Conservation (phyloP, 2,797 vertebrate genomes). For the Betta splendens region DNA sequence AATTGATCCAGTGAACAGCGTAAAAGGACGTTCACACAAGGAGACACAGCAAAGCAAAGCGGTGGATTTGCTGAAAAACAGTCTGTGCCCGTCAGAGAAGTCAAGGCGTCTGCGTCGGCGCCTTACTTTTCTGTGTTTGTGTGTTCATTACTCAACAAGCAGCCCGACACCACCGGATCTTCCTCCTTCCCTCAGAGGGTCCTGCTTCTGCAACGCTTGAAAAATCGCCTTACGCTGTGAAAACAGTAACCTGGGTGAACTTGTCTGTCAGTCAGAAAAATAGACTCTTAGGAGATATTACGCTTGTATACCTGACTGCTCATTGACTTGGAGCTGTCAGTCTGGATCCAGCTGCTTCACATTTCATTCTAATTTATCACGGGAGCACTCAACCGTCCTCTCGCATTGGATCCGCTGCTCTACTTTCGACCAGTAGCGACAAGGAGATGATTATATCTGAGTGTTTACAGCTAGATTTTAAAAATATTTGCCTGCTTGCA, state of each 20-base stretch:
- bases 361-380: conserved; percentile 69
- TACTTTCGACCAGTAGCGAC: conserved; percentile 48
- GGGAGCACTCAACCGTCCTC: conserved; percentile 50
- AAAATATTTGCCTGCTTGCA: neutral
- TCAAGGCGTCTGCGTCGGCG: conserved; percentile 25
- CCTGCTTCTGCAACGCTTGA: conserved; percentile 61
- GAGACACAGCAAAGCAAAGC: conserved; percentile 18
- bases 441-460: conserved; percentile 38
- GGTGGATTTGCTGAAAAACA: conserved; percentile 17
- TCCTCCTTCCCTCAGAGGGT: conserved; percentile 63
- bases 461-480: conserved; percentile 38
- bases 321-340: conserved; percentile 81
- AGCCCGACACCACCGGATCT: conserved; percentile 58
- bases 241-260: conserved; percentile 77
- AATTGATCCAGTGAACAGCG: conserved; percentile 51
- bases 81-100: conserved; percentile 44
- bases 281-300: conserved; percentile 88
- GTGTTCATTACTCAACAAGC: conserved; percentile 59
- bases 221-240: conserved; percentile 57
- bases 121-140: conserved; percentile 47
- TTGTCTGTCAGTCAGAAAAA: conserved; percentile 87
- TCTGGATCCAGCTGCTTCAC: conserved; percentile 63
- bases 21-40: conserved; percentile 33
- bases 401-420: conserved; percentile 42
- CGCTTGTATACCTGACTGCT: conserved; percentile 86